Percentiles rank a stretch among this genome's conserved stretches.
These are phyloP conservation scores for Paratilapia polleni DNA, from an alignment of 2,113 vertebrate species.

Conservation along the genomic window DNA sequence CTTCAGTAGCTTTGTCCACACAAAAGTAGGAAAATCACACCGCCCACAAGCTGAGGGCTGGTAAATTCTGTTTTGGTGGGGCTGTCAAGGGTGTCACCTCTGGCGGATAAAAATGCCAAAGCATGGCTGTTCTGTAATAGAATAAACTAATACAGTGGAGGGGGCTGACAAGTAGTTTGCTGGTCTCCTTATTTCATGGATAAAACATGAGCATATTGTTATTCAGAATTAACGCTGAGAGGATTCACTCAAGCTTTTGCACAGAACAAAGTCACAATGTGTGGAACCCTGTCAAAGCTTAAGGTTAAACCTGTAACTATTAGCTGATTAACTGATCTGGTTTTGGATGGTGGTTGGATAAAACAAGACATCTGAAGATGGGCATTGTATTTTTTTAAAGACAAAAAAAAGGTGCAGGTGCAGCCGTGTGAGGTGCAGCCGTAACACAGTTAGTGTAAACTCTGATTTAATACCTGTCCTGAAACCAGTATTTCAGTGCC, in stretches of 20 bases:
- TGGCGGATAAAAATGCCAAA: not conserved
- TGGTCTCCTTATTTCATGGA: not conserved
- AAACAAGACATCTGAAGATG: no score
- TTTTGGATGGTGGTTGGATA: no score
- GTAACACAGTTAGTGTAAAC: no score
- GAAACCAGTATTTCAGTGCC: not conserved
- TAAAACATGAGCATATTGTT: not conserved
- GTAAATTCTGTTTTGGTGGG: slow-evolving; percentile 7
- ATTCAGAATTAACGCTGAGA: not conserved
- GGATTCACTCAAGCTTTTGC: not conserved
- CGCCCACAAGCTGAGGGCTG: slow-evolving; percentile 34
- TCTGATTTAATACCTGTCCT: no score
- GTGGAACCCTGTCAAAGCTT: no score
- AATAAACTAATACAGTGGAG: not conserved
- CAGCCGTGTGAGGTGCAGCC: no score
- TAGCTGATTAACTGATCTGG: no score
- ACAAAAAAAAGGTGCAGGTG: no score
- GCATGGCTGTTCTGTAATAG: not conserved
- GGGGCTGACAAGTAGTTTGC: not conserved
- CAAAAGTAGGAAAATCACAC: slow-evolving; percentile 59
- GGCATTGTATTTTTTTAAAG: no score
- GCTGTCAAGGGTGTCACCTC: not conserved
- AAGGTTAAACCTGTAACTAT: no score
- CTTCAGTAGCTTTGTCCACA: slow-evolving; percentile 24
- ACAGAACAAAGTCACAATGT: no score